Conservation (phyloP, 2,888 invertebrate genomes). For the Troides helena region DNA sequence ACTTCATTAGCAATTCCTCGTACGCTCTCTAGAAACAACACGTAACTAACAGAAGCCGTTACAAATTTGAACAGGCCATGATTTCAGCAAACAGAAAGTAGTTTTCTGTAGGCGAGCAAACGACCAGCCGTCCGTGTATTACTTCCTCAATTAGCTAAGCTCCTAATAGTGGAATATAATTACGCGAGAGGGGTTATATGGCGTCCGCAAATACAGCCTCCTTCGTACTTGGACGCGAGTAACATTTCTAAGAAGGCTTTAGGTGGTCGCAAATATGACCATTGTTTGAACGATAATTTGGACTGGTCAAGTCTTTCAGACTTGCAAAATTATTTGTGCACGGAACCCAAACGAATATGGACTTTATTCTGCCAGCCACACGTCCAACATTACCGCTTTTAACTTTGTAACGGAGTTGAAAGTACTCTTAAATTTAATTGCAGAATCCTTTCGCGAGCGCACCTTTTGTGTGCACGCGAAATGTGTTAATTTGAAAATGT, state of each 20-base stretch:
- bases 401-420: conserved; percentile 33
- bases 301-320: conserved; percentile 50
- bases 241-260: conserved; percentile 60
- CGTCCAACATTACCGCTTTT: conserved; percentile 28
- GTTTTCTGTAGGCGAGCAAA: conserved; percentile 36
- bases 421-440: conserved; percentile 65
- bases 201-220: conserved; percentile 49
- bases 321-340: conserved; percentile 39
- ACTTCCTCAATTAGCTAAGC: conserved; percentile 60
- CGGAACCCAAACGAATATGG: conserved; percentile 32
- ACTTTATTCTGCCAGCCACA: conserved; percentile 37
- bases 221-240: conserved; percentile 35
- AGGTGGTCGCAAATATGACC: conserved; percentile 75
- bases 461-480: conserved; percentile 58
- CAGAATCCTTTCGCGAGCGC: conserved; percentile 53
- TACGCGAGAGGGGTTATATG: conserved; percentile 44
- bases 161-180: conserved; percentile 41
- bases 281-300: conserved; percentile 72
- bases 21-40: conserved; percentile 14
- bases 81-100: conserved; percentile 42
- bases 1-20: conserved; percentile 23
- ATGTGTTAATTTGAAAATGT: conserved; percentile 70
- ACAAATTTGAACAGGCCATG: conserved; percentile 30
- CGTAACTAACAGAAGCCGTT: conserved; percentile 26
- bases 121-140: conserved; percentile 33